Evolutionary conservation across 2,888 invertebrate species (phyloP), one percentile per base, ranked within the genome.

Genomic region (Meliscaeva auricollis): DNA sequence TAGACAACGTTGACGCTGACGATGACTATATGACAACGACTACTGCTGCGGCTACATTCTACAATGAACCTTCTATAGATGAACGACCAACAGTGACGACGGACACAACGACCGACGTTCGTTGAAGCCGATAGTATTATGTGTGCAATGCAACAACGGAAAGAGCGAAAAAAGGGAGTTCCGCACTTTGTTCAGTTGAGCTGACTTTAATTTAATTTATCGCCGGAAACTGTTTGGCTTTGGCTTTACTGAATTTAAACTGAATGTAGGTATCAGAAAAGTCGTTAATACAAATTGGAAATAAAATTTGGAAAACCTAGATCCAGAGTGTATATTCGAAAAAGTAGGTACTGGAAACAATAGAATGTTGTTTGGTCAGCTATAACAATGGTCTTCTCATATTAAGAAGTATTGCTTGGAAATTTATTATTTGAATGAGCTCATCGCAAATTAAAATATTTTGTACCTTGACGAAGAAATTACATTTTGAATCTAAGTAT

Each of bases 121-220:
- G 38, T 7, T 20, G 35, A 35, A 58, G 58, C 35, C 13, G 38
- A 35, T 58, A 58, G 15, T 15, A 32, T 8, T 32, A 30, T 8
- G 15, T 56, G 11, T 17, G 6, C 38, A 38, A 9, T 66, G 60
- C 44, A 60, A 44, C 64, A 46, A 44, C 62, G 52, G 70, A 62
- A 54, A 32, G 62, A 74, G 32, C 26, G 68, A 26, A 60, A 70
- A 26, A 60, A 70, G 38, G 64, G 70, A 76, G 54, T 52, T 56
- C 69, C 56, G 46, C 38, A 50, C 50, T 66, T 50, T 66, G 50
- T 30, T 64, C 48, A 20, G 54, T 68, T 70, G 60, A 83, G 54
- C 35, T 78, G 83, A 66, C 78, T 83, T 83, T 75, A 83, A 79
- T 83, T 83, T 58, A 83, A 79, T 83, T 83, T 79, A 79, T 78